Percentiles rank a stretch among this genome's conserved stretches.
Conservation (phyloP, 2,113 vertebrate genomes). For the Egretta garzetta region DNA sequence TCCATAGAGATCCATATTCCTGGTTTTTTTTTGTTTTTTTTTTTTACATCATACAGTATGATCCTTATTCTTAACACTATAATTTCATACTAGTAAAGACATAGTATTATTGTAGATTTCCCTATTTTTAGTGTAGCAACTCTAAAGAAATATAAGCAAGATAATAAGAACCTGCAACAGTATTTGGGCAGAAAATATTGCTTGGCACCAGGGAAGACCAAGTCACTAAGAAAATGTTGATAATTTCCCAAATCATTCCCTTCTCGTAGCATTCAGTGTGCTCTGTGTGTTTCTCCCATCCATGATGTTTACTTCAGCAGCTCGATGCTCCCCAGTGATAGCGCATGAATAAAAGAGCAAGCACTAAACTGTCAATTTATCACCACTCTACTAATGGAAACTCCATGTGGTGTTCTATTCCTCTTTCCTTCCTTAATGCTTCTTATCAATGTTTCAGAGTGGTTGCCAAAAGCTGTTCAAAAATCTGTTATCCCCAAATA, state of each 20-base stretch:
- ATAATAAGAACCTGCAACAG: not conserved
- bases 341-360: conserved; percentile 37
- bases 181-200: not conserved
- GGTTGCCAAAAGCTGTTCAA: conserved; percentile 27
- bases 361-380: conserved; percentile 47
- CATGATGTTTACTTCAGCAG: conserved; percentile 16
- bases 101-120: not conserved
- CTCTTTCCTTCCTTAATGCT: not conserved
- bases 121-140: not conserved
- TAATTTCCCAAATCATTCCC: not conserved
- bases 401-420: not conserved
- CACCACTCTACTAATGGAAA: conserved; percentile 23
- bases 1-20: not conserved
- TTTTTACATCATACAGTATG: not conserved
- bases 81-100: not conserved
- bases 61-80: not conserved
- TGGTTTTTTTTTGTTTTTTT: not conserved
- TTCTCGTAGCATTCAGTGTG: not conserved
- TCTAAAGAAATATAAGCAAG: not conserved
- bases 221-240: not conserved
- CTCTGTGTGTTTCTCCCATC: not conserved
- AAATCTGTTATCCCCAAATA: conserved; percentile 19
- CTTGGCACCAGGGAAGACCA: not conserved
- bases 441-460: not conserved
- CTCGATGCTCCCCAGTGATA: not conserved